phyloP scores from a whole-genome alignment of 1,140 invertebrate species.

The Zaprionus nigranus region DNA sequence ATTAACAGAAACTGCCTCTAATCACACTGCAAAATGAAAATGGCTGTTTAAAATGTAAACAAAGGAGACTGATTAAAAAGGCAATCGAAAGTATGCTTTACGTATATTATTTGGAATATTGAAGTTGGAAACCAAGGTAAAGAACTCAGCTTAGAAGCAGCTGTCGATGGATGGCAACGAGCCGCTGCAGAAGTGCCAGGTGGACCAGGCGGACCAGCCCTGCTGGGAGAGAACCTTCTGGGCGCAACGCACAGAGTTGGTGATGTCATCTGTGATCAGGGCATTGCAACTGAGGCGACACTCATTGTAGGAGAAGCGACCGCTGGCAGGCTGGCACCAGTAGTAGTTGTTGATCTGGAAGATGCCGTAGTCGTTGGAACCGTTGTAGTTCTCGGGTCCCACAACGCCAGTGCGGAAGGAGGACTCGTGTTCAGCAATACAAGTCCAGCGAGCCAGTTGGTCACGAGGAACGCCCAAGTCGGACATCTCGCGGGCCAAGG shows the following conservation, averaged over 20 bases:
- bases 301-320: constrained; percentile 47
- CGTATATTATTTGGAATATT: constrained; percentile 14
- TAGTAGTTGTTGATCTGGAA: constrained; percentile 76
- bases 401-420: constrained; percentile 46
- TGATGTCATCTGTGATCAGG: constrained; percentile 52
- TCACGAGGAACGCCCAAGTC: constrained; percentile 46
- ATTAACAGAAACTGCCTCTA: background rate
- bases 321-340: constrained; percentile 66
- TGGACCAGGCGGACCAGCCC: constrained; percentile 65
- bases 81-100: constrained; percentile 5
- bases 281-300: constrained; percentile 45
- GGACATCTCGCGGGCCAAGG: constrained; percentile 68
- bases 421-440: constrained; percentile 60
- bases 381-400: constrained; percentile 54
- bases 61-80: background rate
- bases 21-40: background rate
- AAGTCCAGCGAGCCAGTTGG: constrained; percentile 47
- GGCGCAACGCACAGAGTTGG: constrained; percentile 56
- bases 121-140: background rate
- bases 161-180: constrained; percentile 49
- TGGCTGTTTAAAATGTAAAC: background rate
- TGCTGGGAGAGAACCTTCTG: constrained; percentile 44
- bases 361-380: constrained; percentile 68
- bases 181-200: constrained; percentile 56
- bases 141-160: constrained; percentile 51